Conservation (phyloP, 92 coral and sea anemone genomes). For the Palythoa grandiflora region DNA sequence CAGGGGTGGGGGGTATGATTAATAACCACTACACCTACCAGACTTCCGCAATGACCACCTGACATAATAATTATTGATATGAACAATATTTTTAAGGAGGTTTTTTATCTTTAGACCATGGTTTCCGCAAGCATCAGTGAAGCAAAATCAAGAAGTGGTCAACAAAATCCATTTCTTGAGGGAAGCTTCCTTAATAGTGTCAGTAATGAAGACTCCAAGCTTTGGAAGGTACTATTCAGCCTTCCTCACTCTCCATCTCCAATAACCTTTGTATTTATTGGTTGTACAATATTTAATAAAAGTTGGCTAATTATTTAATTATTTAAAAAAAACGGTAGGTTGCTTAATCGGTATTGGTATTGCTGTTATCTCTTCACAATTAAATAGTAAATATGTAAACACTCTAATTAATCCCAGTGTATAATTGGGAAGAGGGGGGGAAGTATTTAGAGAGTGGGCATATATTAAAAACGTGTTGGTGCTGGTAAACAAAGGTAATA, state of each 20-base stretch:
- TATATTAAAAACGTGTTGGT: no score
- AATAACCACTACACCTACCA: no score
- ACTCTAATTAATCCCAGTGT: no score
- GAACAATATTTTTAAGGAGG: no score
- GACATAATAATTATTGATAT: background rate
- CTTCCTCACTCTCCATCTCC: background rate
- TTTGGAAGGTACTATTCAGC: conserved; percentile 78
- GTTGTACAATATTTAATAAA: background rate
- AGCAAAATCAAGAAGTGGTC: background rate
- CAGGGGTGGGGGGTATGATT: no score
- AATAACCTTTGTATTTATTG: background rate
- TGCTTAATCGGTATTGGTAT: no score
- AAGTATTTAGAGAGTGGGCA: no score
- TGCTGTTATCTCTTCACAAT: no score
- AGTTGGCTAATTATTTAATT: background rate
- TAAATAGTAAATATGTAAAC: no score
- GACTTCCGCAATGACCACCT: no score
- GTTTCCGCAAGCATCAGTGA: conserved; percentile 6
- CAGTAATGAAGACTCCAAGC: conserved; percentile 65
- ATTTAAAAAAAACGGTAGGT: background rate
- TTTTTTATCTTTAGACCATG: background rate
- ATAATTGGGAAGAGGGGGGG: no score
- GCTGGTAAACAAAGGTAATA: no score
- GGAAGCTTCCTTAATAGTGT: conserved; percentile 25
- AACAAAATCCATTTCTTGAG: background rate